Base-by-base conservation (phyloP, 2,113 vertebrate species). In the Lampris megalopsis region DNA sequence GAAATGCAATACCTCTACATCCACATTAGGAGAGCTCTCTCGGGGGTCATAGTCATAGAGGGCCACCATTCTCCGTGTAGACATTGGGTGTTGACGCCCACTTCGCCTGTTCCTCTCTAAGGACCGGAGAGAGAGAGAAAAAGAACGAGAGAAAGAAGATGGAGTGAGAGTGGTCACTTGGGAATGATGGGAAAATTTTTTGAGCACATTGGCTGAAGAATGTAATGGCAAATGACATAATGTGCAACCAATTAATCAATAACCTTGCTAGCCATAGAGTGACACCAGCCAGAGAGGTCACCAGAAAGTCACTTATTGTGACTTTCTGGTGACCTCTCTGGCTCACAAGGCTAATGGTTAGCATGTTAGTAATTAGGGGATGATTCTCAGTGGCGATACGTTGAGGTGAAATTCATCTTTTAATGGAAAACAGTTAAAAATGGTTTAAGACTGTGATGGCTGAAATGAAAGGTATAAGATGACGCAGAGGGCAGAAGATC, bases 1-100 rank as follows among this genome's bases (percentile, higher is more conserved):
- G 52, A 45, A 40, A 52, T 42, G 58, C 63, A 47, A 13, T 95
- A 99, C 98, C 98, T 99, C 97, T 1, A 99, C 96, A 0, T 99
- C 97, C 61, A 99, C 95, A 40, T 99, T 99, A 0, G 98, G 98
- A 4, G 98, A 99, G 88, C 97, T 99, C 71, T 99, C 98, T 53
- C 97, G 73, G 0, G 98, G 98, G 63, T 99, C 97, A 0, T 99
- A 99, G 77, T 99, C 98, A 0, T 99, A 99, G 45, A 99, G 92
- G 0, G 98, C 98, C 83, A 99, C 97, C 97, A 98, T 98, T 71
- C 98, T 96, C 1, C 95, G 78, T 0, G 97, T 98, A 0, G 91
- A 76, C 74, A 92, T 81, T 0, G 95, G 80, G 10, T 94, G 95
- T 2, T 92, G 95, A 7, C 95, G 86, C 8, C 95, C 90, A 0